A percentile compares a stretch with the other conserved stretches of the same genome.
Evolutionary conservation across 2,797 vertebrate species (phyloP).

Genomic region (Nothura maculosa): DNA sequence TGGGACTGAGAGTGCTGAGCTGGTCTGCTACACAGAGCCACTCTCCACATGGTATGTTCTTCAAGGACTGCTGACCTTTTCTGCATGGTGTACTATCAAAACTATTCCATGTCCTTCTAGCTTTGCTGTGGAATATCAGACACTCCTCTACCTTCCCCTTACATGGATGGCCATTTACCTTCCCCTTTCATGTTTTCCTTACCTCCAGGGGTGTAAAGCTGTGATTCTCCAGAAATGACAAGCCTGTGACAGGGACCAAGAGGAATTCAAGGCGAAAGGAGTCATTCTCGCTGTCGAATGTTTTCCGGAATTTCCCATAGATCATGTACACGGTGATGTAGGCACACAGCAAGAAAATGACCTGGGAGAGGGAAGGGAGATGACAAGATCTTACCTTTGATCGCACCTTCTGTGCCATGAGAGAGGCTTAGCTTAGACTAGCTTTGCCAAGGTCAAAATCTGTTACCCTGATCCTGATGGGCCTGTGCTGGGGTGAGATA

Average conservation of each 20-base stretch:
- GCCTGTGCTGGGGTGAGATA: background rate
- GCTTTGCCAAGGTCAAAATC: background rate
- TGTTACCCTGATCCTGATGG: background rate
- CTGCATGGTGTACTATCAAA: background rate
- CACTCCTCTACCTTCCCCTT: background rate
- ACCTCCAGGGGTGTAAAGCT: constrained; percentile 93
- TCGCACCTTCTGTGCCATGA: background rate
- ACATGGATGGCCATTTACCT: background rate
- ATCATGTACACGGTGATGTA: constrained; percentile 94
- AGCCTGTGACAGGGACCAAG: constrained; percentile 91
- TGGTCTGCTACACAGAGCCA: background rate
- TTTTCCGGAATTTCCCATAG: constrained; percentile 90
- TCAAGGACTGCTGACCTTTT: background rate
- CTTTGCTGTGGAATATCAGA: background rate
- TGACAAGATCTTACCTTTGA: background rate
- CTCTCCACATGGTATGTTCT: background rate
- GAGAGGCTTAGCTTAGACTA: background rate
- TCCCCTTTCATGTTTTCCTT: constrained; percentile 29
- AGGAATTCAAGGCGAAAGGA: constrained; percentile 95
- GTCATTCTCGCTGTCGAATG: constrained; percentile 90
- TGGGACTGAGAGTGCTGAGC: background rate
- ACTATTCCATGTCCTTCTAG: background rate
- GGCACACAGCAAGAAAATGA: constrained; percentile 92
- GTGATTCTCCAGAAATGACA: constrained; percentile 95
- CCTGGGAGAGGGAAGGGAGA: constrained; percentile 74